phyloP scores from a whole-genome alignment of 1,140 invertebrate genomes.

The Drosophila elegans region DNA sequence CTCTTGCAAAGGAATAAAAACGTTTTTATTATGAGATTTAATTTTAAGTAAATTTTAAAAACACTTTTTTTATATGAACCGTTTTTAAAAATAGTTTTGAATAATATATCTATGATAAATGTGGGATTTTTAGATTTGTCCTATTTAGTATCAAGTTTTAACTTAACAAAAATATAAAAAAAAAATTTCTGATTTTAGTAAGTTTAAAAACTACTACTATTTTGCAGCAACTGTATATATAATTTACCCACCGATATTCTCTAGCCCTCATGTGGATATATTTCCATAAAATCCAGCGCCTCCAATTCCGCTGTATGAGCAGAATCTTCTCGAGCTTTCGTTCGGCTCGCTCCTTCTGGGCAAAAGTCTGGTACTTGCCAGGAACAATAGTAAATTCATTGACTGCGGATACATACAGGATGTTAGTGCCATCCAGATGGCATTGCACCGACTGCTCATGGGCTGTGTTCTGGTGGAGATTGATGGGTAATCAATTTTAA shows the following conservation, averaged over 20 bases:
- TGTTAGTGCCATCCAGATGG: constrained; percentile 71
- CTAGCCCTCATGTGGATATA: constrained; percentile 77
- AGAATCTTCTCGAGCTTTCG: constrained; percentile 71
- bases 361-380: constrained; percentile 74
- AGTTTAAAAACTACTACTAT: no score
- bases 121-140: no score
- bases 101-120: no score
- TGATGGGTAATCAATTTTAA: not conserved
- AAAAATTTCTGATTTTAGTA: no score
- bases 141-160: no score
- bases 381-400: constrained; percentile 68
- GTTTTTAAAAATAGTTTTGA: no score
- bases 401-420: constrained; percentile 62
- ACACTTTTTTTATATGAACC: no score
- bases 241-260: constrained; percentile 77
- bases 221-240: no score
- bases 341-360: constrained; percentile 66
- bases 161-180: no score
- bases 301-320: constrained; percentile 80
- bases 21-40: no score
- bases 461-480: constrained; percentile 64
- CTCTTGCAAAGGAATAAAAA: no score
- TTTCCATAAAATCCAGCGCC: constrained; percentile 71
- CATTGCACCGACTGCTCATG: constrained; percentile 80
- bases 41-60: no score